phyloP scores from a whole-genome alignment of 2,797 vertebrate species.

The Rhinoraja longicauda region DNA sequence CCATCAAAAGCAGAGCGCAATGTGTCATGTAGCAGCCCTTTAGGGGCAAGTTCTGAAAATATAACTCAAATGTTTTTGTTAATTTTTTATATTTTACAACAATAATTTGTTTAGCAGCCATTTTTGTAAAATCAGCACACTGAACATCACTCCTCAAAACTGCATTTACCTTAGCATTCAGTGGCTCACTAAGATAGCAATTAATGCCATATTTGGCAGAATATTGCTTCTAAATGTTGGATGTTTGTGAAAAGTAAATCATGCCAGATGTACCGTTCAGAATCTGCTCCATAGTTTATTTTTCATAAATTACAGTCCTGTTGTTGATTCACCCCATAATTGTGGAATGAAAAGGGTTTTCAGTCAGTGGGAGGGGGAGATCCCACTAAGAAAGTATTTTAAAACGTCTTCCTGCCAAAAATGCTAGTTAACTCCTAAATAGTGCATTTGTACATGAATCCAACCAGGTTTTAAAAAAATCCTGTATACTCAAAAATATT shows the following conservation, averaged over 20 bases:
- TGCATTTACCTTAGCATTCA: background rate
- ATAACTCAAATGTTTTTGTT: background rate
- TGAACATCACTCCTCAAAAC: background rate
- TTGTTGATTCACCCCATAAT: background rate
- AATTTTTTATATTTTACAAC: background rate
- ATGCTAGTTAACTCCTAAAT: background rate
- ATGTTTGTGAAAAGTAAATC: background rate
- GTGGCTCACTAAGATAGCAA: background rate
- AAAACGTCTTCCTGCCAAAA: background rate
- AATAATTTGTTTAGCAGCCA: background rate
- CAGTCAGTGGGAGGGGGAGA: background rate
- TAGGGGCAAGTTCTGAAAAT: background rate
- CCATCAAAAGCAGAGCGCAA: background rate
- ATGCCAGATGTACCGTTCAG: background rate
- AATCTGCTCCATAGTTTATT: background rate
- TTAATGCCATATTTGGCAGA: constrained; percentile 6
- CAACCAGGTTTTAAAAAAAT: background rate
- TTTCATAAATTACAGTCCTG: background rate
- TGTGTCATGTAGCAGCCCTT: background rate
- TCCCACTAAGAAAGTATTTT: background rate
- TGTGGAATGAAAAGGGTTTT: background rate
- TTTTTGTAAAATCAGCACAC: background rate
- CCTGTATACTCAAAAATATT: background rate
- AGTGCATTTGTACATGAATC: background rate
- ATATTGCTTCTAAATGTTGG: background rate